These are phyloP conservation scores for Cotesia congregata DNA, from an alignment of 2,888 invertebrate species.

Conservation along the genomic window DNA sequence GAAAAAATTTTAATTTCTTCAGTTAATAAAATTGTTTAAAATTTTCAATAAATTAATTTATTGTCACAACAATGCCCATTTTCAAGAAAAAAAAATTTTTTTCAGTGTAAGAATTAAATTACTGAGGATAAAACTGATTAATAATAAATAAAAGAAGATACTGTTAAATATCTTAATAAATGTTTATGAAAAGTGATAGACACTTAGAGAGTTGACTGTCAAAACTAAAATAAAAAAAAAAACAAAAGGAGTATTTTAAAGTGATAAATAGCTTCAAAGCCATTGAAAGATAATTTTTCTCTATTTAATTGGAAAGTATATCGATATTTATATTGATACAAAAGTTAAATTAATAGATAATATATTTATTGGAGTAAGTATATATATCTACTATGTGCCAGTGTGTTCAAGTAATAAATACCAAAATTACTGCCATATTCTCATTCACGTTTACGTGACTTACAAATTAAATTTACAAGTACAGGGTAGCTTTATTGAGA, in stretches of 20 bases:
- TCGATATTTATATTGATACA: neutral
- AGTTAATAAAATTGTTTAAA: too few species aligned
- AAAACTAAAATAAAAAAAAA: neutral
- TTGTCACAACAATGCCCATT: too few species aligned
- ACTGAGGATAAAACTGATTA: slow-evolving; percentile 13
- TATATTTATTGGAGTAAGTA: slow-evolving; percentile 25
- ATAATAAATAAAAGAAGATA: neutral
- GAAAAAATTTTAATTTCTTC: too few species aligned
- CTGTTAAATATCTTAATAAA: neutral
- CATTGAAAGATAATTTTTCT: neutral
- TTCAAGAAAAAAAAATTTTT: neutral
- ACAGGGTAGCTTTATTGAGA: slow-evolving; percentile 59
- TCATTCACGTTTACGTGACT: slow-evolving; percentile 40
- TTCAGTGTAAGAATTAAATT: neutral
- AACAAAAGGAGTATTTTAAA: neutral
- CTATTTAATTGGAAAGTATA: neutral
- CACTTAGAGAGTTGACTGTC: neutral
- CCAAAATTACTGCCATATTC: slow-evolving; percentile 48
- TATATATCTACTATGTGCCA: slow-evolving; percentile 44
- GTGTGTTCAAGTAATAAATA: slow-evolving; percentile 44
- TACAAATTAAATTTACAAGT: slow-evolving; percentile 47
- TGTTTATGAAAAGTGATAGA: neutral
- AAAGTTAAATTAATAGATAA: slow-evolving; percentile 7
- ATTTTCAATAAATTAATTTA: too few species aligned
- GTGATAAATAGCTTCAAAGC: neutral